phyloP scores from a whole-genome alignment of 2,888 invertebrate genomes.

The Cryptus viduatorius region DNA sequence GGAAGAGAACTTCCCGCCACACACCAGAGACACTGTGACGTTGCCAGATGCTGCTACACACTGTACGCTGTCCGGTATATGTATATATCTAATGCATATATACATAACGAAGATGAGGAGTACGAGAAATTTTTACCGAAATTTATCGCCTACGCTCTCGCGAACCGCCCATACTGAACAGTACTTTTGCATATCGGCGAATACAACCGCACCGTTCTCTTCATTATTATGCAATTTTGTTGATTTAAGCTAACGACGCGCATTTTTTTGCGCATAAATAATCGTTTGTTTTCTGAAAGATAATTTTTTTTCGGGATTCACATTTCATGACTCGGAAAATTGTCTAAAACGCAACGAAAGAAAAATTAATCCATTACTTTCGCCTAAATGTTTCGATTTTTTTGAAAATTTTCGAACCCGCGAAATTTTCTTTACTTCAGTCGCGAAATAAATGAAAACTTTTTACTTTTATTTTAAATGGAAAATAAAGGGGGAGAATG shows the following conservation, averaged over 20 bases:
- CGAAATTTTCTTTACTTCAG: too few relatives aligned
- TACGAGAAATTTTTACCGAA: conserved; percentile 6
- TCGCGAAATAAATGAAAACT: too few relatives aligned
- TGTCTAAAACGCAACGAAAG: too few relatives aligned
- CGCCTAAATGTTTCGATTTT: too few relatives aligned
- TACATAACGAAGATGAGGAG: not conserved
- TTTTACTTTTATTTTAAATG: too few relatives aligned
- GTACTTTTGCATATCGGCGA: not conserved
- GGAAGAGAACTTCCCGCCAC: conserved; percentile 60
- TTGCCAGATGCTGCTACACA: conserved; percentile 60
- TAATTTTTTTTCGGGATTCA: too few relatives aligned
- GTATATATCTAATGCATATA: not conserved
- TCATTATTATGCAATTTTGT: not conserved
- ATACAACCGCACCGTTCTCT: not conserved
- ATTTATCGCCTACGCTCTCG: not conserved
- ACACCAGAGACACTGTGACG: conserved; percentile 37
- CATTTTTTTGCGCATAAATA: not conserved
- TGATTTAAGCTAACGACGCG: not conserved
- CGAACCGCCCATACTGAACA: not conserved
- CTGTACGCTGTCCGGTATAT: conserved; percentile 1
- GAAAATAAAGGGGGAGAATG: too few relatives aligned
- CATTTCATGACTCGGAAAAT: too few relatives aligned
- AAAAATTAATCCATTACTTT: too few relatives aligned
- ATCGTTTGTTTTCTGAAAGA: too few relatives aligned
- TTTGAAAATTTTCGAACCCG: too few relatives aligned